These are phyloP conservation scores for Deroplatys truncata DNA, from an alignment of 2,888 invertebrate species.

Conservation along the genomic window DNA sequence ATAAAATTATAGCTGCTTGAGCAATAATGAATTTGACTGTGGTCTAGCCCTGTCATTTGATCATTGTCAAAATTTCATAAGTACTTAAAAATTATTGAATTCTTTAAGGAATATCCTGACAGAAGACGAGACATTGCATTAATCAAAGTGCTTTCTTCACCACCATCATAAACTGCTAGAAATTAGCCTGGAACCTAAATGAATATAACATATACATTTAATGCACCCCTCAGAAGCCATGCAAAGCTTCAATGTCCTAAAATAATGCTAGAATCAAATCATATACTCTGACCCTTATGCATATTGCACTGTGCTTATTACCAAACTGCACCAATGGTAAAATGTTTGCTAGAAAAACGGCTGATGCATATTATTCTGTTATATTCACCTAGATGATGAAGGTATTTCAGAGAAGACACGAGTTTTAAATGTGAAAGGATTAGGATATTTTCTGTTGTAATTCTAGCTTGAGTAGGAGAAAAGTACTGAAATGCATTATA, in stretches of 20 bases:
- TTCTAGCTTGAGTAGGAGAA: background rate
- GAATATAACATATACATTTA: background rate
- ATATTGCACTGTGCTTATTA: too few relatives aligned
- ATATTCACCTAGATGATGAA: background rate
- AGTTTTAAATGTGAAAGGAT: background rate
- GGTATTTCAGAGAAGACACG: background rate
- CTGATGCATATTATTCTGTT: background rate
- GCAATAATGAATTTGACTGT: too few relatives aligned
- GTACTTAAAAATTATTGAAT: too few relatives aligned
- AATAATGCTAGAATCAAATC: background rate
- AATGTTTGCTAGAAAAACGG: background rate
- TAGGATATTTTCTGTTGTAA: background rate
- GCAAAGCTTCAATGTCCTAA: background rate
- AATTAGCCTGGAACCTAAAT: background rate
- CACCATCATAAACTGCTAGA: too few relatives aligned
- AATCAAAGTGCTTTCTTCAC: too few relatives aligned
- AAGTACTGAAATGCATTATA: background rate
- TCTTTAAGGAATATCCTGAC: too few relatives aligned
- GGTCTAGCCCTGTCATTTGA: too few relatives aligned
- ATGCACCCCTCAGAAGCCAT: background rate
- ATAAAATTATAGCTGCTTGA: too few relatives aligned
- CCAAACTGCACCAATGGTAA: background rate
- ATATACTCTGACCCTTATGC: background rate
- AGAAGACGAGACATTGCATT: too few relatives aligned
- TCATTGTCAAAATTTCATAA: too few relatives aligned